Conservation (phyloP, 2,888 invertebrate genomes). For the Mesorhabditis sp. region DNA sequence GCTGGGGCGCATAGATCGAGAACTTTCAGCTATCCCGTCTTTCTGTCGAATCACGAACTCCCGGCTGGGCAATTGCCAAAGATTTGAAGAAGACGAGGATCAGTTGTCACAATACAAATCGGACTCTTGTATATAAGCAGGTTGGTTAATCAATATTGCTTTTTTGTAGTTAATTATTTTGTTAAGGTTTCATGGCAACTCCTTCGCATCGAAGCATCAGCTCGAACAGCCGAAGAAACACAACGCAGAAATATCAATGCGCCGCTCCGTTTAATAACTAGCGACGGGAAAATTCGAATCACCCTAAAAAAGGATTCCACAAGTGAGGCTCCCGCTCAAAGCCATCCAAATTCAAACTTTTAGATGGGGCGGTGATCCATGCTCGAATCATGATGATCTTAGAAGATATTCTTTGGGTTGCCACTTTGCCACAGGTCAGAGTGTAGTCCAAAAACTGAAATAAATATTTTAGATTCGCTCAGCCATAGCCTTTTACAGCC, state of each 20-base stretch:
- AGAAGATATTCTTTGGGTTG: slow-evolving; percentile 92
- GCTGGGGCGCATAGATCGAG: neutral
- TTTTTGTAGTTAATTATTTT: neutral
- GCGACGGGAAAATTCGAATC: slow-evolving; percentile 87
- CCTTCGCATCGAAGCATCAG: slow-evolving; percentile 65
- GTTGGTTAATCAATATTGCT: slow-evolving; percentile 9
- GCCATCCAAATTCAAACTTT: slow-evolving; percentile 42
- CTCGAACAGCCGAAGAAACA: slow-evolving; percentile 30
- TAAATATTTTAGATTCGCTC: slow-evolving; percentile 34
- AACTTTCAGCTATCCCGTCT: slow-evolving; percentile 80
- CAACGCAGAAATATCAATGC: slow-evolving; percentile 46
- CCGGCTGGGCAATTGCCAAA: slow-evolving; percentile 76
- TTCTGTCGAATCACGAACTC: slow-evolving; percentile 86
- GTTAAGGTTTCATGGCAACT: slow-evolving; percentile 83
- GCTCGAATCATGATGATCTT: slow-evolving; percentile 85
- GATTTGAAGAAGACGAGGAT: slow-evolving; percentile 86
- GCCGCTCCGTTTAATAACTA: slow-evolving; percentile 84
- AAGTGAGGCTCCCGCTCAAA: slow-evolving; percentile 25
- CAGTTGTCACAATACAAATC: slow-evolving; percentile 81
- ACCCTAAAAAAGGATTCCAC: slow-evolving; percentile 77
- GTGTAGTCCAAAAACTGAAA: no score
- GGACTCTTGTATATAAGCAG: slow-evolving; percentile 89
- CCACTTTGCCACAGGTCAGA: slow-evolving; percentile 49
- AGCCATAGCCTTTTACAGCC: slow-evolving; percentile 76
- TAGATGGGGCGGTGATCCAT: slow-evolving; percentile 87